Conservation (phyloP, 23 tunicate genomes). For the Halocynthia aurantium region DNA sequence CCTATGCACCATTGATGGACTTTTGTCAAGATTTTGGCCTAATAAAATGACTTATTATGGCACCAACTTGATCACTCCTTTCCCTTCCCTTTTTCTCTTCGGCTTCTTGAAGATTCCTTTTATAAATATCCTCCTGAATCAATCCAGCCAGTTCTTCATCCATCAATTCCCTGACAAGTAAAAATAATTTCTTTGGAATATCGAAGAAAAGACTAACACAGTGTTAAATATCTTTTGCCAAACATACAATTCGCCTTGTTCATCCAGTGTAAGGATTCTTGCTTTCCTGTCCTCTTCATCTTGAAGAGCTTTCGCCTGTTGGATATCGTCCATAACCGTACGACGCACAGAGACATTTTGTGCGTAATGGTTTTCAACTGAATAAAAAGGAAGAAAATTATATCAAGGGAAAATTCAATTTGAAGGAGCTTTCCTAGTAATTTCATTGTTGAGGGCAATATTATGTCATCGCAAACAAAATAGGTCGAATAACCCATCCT, state of each 20-base stretch:
- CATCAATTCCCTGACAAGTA: slow-evolving; percentile 32
- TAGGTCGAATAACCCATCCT: too few species aligned
- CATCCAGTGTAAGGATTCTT: slow-evolving; percentile 54
- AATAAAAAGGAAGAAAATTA: background rate
- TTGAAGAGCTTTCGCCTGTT: slow-evolving; percentile 54
- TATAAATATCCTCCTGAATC: slow-evolving; percentile 37
- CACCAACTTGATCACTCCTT: slow-evolving; percentile 37
- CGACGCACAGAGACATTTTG: slow-evolving; percentile 53
- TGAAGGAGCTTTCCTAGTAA: background rate
- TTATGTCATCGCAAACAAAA: too few species aligned
- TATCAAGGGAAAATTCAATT: background rate
- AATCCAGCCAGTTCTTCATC: slow-evolving; percentile 67
- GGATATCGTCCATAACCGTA: slow-evolving; percentile 61
- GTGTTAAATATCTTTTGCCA: background rate
- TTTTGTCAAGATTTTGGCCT: too few species aligned
- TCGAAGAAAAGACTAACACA: background rate
- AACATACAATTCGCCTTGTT: slow-evolving; percentile 63
- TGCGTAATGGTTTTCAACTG: slow-evolving; percentile 73
- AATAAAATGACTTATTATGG: background rate
- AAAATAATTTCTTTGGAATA: background rate
- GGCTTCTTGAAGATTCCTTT: slow-evolving; percentile 32
- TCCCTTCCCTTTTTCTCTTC: slow-evolving; percentile 48
- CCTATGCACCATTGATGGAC: too few species aligned
- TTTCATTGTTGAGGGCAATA: too few species aligned
- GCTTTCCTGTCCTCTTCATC: slow-evolving; percentile 81